Evolutionary conservation across 1,140 invertebrate genomes (phyloP).

Genomic region (Drosophila seguyi): DNA sequence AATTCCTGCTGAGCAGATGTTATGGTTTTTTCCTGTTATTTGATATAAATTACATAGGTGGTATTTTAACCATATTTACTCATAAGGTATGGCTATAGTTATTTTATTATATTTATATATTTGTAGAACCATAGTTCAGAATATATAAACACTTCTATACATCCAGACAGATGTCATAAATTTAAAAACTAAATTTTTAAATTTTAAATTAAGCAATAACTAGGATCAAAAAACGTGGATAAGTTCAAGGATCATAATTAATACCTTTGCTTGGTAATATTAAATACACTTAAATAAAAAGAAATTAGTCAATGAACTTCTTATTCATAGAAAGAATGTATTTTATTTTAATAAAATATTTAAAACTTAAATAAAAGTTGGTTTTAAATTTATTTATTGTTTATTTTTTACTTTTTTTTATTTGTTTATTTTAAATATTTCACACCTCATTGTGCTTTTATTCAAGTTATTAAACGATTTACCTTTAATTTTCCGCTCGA

Average conservation of each 20-base stretch:
- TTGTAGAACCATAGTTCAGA: no score
- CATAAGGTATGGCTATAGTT: background rate
- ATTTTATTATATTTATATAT: background rate
- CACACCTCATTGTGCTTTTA: background rate
- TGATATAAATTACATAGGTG: no score
- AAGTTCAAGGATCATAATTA: no score
- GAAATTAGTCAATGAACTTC: background rate
- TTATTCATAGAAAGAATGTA: background rate
- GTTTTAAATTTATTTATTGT: no score
- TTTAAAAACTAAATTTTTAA: no score
- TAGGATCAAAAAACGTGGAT: no score
- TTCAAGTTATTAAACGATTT: constrained; percentile 9
- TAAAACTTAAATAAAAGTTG: background rate
- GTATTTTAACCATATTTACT: background rate
- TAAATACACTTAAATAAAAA: accelerated
- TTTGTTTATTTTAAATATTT: background rate
- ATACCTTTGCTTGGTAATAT: background rate
- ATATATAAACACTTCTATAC: background rate
- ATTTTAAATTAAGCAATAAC: no score
- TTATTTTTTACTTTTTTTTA: no score
- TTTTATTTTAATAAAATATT: background rate
- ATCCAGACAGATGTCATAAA: no score
- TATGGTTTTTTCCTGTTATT: no score
- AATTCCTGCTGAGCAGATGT: no score
- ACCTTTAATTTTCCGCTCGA: constrained; percentile 23